Evolutionary conservation across 2,888 invertebrate genomes (phyloP).

Genomic region (Aquatica leii): DNA sequence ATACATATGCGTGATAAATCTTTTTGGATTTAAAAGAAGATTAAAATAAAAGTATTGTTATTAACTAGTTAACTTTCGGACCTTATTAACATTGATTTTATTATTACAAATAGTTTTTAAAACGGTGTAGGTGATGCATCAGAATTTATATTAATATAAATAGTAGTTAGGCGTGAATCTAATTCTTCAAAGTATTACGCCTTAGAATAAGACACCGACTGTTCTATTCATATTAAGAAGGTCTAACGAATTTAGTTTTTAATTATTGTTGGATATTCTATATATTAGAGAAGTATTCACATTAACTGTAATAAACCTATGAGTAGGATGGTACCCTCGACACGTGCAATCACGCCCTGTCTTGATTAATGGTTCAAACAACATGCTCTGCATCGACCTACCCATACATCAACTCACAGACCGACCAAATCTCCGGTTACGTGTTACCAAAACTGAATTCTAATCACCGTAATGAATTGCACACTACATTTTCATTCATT

Average conservation of each 20-base stretch:
- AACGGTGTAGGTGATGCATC: not conserved
- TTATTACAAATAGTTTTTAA: constrained; percentile 9
- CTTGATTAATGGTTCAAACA: constrained; percentile 57
- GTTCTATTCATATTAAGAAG: not conserved
- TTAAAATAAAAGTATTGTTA: too few relatives aligned
- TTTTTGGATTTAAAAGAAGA: too few relatives aligned
- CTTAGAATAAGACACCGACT: not conserved
- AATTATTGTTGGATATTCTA: constrained; percentile 21
- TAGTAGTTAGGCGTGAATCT: too few relatives aligned
- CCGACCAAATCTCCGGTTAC: constrained; percentile 51
- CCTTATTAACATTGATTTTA: not conserved
- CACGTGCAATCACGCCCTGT: constrained; percentile 53
- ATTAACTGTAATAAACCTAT: constrained; percentile 49
- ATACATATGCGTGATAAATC: too few relatives aligned
- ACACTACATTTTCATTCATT: constrained; percentile 7
- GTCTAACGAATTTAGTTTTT: constrained; percentile 20
- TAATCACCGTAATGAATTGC: constrained; percentile 25
- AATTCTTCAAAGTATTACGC: too few relatives aligned
- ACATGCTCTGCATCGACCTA: constrained; percentile 58
- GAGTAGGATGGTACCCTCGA: constrained; percentile 47
- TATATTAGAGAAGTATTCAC: constrained; percentile 21
- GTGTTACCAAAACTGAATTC: constrained; percentile 48
- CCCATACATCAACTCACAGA: constrained; percentile 54
- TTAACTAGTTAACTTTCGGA: too few relatives aligned
- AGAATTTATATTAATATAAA: too few relatives aligned